Percentiles rank a stretch among this genome's conserved stretches.
Conservation (phyloP, 35 echinoderm and acorn worm genomes). For the Lytechinus pictus region DNA sequence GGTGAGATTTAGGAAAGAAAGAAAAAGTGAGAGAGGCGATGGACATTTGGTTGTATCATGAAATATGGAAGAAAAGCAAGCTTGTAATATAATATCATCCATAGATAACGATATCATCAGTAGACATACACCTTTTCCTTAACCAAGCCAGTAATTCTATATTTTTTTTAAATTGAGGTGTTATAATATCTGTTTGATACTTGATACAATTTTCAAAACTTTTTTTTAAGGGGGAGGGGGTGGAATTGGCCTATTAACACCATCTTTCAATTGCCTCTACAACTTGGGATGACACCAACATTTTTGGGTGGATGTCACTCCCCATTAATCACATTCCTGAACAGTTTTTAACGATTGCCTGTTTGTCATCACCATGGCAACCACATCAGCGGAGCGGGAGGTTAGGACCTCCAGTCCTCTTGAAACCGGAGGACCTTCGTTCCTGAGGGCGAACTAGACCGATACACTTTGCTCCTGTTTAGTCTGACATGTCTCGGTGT, state of each 20-base stretch:
- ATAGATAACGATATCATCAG: neutral
- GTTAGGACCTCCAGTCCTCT: neutral
- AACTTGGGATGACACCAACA: neutral
- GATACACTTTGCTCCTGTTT: neutral
- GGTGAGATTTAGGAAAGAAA: no score
- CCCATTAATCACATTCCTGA: neutral
- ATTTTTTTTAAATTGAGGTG: neutral
- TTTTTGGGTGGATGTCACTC: neutral
- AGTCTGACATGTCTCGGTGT: neutral
- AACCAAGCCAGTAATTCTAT: neutral
- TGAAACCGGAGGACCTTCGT: neutral
- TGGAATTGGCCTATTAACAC: no score
- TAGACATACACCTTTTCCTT: neutral
- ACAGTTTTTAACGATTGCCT: constrained; percentile 3
- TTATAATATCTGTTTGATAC: no score
- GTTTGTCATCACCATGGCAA: neutral
- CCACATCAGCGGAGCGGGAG: neutral
- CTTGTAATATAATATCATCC: neutral
- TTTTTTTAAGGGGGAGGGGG: no score
- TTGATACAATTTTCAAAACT: no score
- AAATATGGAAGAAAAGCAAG: no score
- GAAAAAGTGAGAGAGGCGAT: no score
- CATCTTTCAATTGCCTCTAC: neutral
- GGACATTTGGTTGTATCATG: no score
- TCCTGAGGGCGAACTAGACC: neutral